These are phyloP conservation scores for Eunapius fragilis DNA, from an alignment of 37 sponge, comb jelly and placozoan species.

Conservation along the genomic window DNA sequence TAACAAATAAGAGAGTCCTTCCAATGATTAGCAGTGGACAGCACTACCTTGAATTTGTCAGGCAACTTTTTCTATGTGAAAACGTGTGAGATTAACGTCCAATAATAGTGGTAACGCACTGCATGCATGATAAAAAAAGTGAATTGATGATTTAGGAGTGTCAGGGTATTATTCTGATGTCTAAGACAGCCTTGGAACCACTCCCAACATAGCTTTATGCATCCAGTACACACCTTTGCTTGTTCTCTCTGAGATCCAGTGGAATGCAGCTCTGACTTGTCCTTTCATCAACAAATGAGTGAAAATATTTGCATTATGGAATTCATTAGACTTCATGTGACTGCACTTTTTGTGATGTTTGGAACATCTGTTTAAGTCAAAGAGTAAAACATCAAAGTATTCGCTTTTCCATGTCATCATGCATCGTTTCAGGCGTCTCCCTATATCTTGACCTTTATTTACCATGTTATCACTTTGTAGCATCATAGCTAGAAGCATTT, in stretches of 20 bases:
- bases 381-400: constrained; percentile 1
- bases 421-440: background rate
- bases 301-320: background rate
- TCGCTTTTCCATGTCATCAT: constrained; percentile 1
- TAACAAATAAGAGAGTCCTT: background rate
- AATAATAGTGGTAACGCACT: background rate
- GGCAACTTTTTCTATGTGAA: constrained; percentile 13
- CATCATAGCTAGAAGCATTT: background rate
- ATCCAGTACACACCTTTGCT: constrained; percentile 2
- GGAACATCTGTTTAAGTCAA: background rate
- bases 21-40: constrained; percentile 21
- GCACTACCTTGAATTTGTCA: constrained; percentile 13
- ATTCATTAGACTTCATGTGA: background rate
- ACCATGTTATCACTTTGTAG: background rate
- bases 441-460: constrained; percentile 10
- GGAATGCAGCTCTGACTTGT: constrained; percentile 4
- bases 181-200: constrained; percentile 17
- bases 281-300: constrained; percentile 25
- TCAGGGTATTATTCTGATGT: constrained; percentile 16
- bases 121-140: background rate
- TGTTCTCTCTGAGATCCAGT: constrained; percentile 11
- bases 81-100: constrained; percentile 18
- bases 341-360: background rate
- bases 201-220: background rate
- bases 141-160: background rate